A percentile compares a stretch with the other conserved stretches of the same genome.
phyloP scores from a whole-genome alignment of 2,113 vertebrate species.

The Esox niger region DNA sequence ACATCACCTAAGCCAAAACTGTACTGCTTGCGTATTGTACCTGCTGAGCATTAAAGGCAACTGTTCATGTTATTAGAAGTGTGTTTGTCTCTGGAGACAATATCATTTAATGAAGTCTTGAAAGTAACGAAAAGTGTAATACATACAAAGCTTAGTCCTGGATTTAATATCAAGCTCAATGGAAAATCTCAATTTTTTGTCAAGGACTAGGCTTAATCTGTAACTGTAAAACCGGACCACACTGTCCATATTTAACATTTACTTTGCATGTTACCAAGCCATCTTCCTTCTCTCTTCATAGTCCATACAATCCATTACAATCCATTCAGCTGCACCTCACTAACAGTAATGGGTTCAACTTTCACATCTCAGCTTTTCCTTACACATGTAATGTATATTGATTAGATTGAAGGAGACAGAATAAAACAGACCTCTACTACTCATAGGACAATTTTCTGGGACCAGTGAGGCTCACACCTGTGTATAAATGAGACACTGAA shows the following conservation, averaged over 20 bases:
- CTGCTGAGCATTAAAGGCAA: no score
- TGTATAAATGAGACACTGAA: conserved; percentile 17
- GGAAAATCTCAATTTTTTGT: no score
- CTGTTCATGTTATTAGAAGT: no score
- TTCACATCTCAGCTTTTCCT: conserved; percentile 5
- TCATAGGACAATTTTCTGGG: neutral
- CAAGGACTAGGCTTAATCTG: no score
- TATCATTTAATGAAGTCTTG: neutral
- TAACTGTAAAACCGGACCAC: no score
- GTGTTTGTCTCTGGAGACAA: no score
- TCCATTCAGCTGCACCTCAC: conserved; percentile 20
- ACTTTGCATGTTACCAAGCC: conserved; percentile 6
- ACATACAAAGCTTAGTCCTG: neutral
- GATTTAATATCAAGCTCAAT: no score
- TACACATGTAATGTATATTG: conserved; percentile 31
- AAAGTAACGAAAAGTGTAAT: neutral
- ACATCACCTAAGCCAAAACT: neutral
- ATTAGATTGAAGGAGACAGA: neutral
- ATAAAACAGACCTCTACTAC: neutral
- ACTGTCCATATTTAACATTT: conserved; percentile 1
- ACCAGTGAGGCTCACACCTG: neutral
- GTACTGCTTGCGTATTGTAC: neutral
- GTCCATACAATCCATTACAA: conserved; percentile 27
- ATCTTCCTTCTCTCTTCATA: conserved; percentile 17
- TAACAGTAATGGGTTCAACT: conserved; percentile 24